phyloP scores from a whole-genome alignment of 2,888 invertebrate genomes.

The Cantharis nigra region DNA sequence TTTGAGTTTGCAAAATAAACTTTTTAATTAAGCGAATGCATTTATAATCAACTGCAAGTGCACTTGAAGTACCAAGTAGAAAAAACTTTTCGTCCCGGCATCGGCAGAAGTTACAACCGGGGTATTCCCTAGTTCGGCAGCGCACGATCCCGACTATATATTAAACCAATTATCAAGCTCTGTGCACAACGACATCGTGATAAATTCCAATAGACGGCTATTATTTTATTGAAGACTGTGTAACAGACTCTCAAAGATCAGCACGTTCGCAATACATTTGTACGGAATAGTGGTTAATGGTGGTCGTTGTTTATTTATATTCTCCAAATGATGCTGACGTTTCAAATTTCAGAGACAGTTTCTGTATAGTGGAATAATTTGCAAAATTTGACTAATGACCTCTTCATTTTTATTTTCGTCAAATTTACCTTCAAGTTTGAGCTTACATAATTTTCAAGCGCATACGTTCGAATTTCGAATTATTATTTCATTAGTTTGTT shows the following conservation, averaged over 20 bases:
- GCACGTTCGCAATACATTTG: conserved; percentile 37
- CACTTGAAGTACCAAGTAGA: no score
- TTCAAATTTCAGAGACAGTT: neutral
- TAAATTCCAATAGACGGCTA: conserved; percentile 50
- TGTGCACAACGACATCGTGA: conserved; percentile 47
- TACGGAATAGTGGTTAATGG: neutral
- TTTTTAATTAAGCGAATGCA: neutral
- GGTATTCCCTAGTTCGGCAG: conserved; percentile 25
- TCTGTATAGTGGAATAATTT: neutral
- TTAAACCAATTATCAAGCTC: conserved; percentile 52
- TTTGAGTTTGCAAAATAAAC: neutral
- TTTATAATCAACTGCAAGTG: neutral
- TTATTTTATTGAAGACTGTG: conserved; percentile 50
- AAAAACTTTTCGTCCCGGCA: conserved; percentile 23
- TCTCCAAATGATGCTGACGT: neutral
- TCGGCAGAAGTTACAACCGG: conserved; percentile 17
- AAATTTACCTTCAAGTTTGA: neutral
- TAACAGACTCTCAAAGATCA: conserved; percentile 44
- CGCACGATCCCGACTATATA: conserved; percentile 50
- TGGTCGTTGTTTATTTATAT: neutral
- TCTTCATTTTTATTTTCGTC: neutral
- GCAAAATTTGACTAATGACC: neutral
- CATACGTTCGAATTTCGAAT: neutral
- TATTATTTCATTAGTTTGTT: neutral
- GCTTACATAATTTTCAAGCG: neutral